phyloP scores from a whole-genome alignment of 2,113 vertebrate species.

The Ursus arctos region DNA sequence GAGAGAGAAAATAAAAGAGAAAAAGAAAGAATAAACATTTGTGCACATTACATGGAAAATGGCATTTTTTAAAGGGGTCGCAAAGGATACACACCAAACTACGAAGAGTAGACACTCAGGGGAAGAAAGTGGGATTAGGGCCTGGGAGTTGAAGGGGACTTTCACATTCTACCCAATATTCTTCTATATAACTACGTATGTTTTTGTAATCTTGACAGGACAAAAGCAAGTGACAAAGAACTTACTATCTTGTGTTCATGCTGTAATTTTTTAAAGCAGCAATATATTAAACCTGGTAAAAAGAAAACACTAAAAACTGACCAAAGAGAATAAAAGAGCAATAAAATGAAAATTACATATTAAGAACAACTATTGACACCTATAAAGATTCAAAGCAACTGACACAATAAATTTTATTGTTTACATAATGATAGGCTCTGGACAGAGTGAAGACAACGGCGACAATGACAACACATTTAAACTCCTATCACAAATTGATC shows the following conservation, averaged over 20 bases:
- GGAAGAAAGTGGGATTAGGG: background rate
- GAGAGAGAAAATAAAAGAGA: background rate
- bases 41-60: background rate
- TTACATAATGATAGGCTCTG: slow-evolving; percentile 84
- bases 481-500: slow-evolving; percentile 86
- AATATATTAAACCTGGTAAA: slow-evolving; percentile 1
- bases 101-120: background rate
- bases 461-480: slow-evolving; percentile 85
- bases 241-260: background rate
- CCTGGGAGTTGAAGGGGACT: background rate
- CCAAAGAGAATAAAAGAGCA: slow-evolving; percentile 29
- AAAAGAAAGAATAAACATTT: background rate
- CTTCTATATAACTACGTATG: background rate
- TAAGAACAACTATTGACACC: slow-evolving; percentile 68
- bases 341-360: slow-evolving; percentile 39
- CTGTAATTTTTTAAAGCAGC: background rate
- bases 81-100: background rate
- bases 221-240: slow-evolving; percentile 40
- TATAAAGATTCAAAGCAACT: slow-evolving; percentile 84
- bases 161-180: slow-evolving; percentile 34
- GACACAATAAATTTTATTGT: slow-evolving; percentile 87
- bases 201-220: slow-evolving; percentile 25
- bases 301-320: slow-evolving; percentile 51
- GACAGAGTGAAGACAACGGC: slow-evolving; percentile 80
- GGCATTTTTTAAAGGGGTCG: background rate